Evolutionary conservation across 2,113 vertebrate genomes (phyloP), one percentile per base, ranked within the genome.

Genomic region (Gymnarchus niloticus): DNA sequence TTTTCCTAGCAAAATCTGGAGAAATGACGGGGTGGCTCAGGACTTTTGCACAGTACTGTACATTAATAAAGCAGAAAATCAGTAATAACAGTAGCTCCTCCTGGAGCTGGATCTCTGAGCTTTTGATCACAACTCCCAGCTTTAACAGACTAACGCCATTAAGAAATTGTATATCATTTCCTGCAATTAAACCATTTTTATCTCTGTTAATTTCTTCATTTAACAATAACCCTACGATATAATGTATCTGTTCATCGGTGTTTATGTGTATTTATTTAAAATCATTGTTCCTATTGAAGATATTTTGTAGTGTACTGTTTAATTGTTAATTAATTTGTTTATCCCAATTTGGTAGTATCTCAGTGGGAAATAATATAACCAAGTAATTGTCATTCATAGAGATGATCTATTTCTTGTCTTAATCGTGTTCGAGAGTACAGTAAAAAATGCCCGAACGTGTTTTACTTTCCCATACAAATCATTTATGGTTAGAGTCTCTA

Each of bases 241-340:
- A 17, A 73, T 73, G 25, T 69, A 7, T 69, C 14, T 41, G 41
- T 69, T 65, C 33, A 33, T 65, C 59, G 25, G 33, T 19, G 33
- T 73, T 73, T 73, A 1, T 73, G 28, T 73, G 65, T 73, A 73
- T 73, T 73, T 73, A 73, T 73, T 73, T 17, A 73, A 41, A 73
- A 73, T 73, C 3, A 5, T 14, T n/a, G n/a, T n/a, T n/a, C n/a
- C n/a, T n/a, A n/a, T n/a, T n/a, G n/a, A n/a, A n/a, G n/a, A n/a
- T n/a, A n/a, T 69, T 69, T 73, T 73, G 65, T 73, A 41, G 4
- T 19, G 59, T 69, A 69, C 1, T 4, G 61, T 1, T 33, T 69
- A 33, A 69, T 33, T 37, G 41, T 73, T 19, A 19, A 41, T 73
- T 73, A 73, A 37, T 73, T 69, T 69, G 61, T 69, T 37, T 69